Percentiles rank a stretch among this genome's conserved stretches.
These are phyloP conservation scores for Netelia fuscicornis DNA, from an alignment of 2,888 invertebrate genomes.

Conservation along the genomic window DNA sequence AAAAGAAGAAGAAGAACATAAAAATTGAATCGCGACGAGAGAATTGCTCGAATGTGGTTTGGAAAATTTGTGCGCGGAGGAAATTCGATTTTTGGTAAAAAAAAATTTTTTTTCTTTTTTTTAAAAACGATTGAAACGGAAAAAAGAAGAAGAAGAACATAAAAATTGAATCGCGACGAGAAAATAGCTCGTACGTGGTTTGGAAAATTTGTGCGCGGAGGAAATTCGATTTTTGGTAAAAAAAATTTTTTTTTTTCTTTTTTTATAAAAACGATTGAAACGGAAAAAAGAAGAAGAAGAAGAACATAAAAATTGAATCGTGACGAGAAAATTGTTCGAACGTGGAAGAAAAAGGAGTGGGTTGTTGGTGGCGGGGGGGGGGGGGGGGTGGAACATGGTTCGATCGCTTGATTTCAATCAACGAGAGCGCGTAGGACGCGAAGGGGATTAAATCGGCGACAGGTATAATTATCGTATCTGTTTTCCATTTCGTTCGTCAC, in stretches of 20 bases:
- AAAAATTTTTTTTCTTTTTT: neutral
- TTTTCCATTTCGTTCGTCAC: slow-evolving; percentile 67
- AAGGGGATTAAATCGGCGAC: slow-evolving; percentile 61
- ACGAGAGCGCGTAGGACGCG: slow-evolving; percentile 46
- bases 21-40: too few relatives aligned
- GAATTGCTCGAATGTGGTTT: too few relatives aligned
- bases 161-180: too few relatives aligned
- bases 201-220: too few relatives aligned
- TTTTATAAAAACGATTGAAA: neutral
- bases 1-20: too few relatives aligned
- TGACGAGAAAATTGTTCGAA: neutral
- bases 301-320: neutral
- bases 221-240: too few relatives aligned
- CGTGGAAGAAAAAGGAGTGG: too few relatives aligned
- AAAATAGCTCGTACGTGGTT: too few relatives aligned
- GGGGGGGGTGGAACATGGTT: neutral
- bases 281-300: neutral
- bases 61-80: too few relatives aligned
- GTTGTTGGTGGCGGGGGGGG: too few relatives aligned
- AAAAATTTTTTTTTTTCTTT: neutral
- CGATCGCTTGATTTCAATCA: slow-evolving; percentile 65
- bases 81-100: too few relatives aligned
- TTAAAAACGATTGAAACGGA: slow-evolving; percentile 4
- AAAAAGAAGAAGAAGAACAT: too few relatives aligned
- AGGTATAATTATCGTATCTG: slow-evolving; percentile 68